Base-by-base conservation (phyloP, 2,113 vertebrate genomes). In the Salvelinus alpinus region DNA sequence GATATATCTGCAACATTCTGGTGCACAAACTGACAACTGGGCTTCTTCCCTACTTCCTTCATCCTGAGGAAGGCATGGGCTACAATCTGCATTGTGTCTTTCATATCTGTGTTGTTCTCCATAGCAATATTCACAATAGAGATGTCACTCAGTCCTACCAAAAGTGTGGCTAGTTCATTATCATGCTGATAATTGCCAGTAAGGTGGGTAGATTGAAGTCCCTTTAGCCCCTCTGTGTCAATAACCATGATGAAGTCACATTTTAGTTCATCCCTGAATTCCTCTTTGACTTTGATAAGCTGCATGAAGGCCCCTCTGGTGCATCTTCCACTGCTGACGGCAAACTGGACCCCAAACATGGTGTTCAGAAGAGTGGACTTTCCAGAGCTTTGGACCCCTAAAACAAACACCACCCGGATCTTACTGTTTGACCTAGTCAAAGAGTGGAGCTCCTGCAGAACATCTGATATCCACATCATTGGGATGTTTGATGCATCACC, bases 341-440 rank as follows among this genome's bases (percentile, higher is more conserved):
- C 6, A 34, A 34, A 34, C 34, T 93, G 16, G 62, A 92, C 83
- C 3, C 94, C 93, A 71, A 95, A 95, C 93, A 95, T 94, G 75
- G 92, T 93, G 78, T 95, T 95, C 5, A 95, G 92, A 1, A 94
- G 91, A 1, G 93, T 94, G 51, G 93, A 94, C 68, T 94, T 90
- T 0, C 88, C 88, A 0, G 79, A 75, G 38, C 82, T 85, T 75
- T 90, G 85, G 3, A 78, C 80, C 24, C 87, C 85, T n/a, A 88
- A 68, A 22, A 88, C 60, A 4, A 84, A 67, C 1, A 89, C 60
- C 14, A 87, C 83, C 47, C n/a, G n/a, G n/a, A n/a, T n/a, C n/a
- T n/a, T n/a, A n/a, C n/a, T n/a, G n/a, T n/a, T n/a, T n/a, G n/a
- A n/a, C n/a, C n/a, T n/a, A n/a, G n/a, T n/a, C n/a, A n/a, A n/a